Evolutionary conservation across 2,888 invertebrate species (phyloP), one percentile per base, ranked within the genome.

Genomic region (Ornithoptera alexandrae): DNA sequence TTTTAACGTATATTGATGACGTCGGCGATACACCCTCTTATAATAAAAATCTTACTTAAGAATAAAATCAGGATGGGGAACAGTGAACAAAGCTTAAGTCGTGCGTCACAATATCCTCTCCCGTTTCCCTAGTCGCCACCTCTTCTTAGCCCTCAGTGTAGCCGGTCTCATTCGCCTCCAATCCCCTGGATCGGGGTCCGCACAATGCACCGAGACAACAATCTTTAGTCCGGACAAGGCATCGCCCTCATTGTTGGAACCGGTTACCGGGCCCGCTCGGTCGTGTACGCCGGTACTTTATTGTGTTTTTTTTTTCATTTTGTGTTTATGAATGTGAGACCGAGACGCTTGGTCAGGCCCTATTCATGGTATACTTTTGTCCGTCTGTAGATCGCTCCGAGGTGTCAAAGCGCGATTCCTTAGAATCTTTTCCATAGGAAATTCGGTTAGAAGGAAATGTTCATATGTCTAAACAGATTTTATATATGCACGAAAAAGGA

Each of bases 121-220:
- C 20, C 58, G 24, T 57, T 3, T 36, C 39, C 39, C 1, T 17
- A 1, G 4, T 15, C 46, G 46, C 15, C 46, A 12, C 39, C 42
- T 18, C 36, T 24, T 22, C 62, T 15, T 46, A 22, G 3, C 50
- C 50, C 62, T 18, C 30, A 18, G 46, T 46, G 42, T 77, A 77
- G 67, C 78, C 73, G 76, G 81, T 77, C 79, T 83, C 81, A 85
- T 84, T 84, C 81, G 79, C 80, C 81, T 84, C 79, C 84, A 83
- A 84, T 85, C 83, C 74, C 75, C 72, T 73, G 81, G 82, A 84
- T 82, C 80, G 80, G 76, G 75, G 72, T 15, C 71, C 66, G 75
- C 81, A 87, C 88, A 87, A 87, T 87, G 81, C 84, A 74, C 83
- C 83, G 85, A 86, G 86, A 85, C 86, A 85, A 87, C 85, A 88